Percentiles rank a stretch among this genome's conserved stretches.
These are phyloP conservation scores for Epinephelus awoara DNA, from an alignment of 2,797 vertebrate genomes.

Conservation along the genomic window DNA sequence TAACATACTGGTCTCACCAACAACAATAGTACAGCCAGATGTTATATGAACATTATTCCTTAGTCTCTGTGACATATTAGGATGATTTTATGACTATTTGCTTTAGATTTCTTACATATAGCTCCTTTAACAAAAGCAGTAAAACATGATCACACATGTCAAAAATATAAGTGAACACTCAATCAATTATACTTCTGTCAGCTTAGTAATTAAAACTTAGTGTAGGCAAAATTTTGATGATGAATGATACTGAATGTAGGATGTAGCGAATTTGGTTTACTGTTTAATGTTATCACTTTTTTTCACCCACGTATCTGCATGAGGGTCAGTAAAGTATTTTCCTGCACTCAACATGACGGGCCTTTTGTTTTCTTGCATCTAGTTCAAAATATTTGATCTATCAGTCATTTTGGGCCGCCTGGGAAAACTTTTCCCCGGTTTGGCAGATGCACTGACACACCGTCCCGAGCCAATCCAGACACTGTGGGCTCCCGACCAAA, in stretches of 20 bases:
- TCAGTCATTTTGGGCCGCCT: background rate
- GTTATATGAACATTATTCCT: too few species aligned
- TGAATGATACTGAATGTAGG: background rate
- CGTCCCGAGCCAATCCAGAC: constrained; percentile 30
- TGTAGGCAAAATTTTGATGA: background rate
- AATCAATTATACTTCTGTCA: background rate
- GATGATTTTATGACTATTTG: too few species aligned
- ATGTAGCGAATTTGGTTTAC: background rate
- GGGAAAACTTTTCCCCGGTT: constrained; percentile 50
- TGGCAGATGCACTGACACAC: constrained; percentile 35
- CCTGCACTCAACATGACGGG: background rate
- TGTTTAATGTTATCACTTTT: background rate
- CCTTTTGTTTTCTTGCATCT: background rate
- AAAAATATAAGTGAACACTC: background rate
- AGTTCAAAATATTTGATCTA: background rate
- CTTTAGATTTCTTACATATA: too few species aligned
- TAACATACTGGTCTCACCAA: too few species aligned
- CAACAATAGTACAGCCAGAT: too few species aligned
- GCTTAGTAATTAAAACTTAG: background rate
- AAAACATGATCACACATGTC: background rate
- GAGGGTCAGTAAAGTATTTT: background rate
- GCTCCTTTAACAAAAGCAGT: background rate
- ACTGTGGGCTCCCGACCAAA: background rate
- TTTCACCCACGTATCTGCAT: background rate
- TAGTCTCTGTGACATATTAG: too few species aligned